Base-by-base conservation (phyloP, 2,113 vertebrate genomes). In the Phylloscopus whistleri region DNA sequence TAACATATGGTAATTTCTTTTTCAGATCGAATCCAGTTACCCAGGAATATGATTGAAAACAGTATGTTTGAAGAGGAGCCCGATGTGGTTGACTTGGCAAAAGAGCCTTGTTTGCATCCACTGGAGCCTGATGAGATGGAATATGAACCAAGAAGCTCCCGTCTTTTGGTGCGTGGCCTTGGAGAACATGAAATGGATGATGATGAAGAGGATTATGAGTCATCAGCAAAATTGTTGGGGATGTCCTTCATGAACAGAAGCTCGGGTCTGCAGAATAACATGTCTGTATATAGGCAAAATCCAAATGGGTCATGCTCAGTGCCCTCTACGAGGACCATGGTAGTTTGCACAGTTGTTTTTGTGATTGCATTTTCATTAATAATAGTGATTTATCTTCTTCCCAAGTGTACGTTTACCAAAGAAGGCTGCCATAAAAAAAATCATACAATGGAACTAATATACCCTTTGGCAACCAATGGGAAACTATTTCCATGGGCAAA, bases 41-140 rank as follows among this genome's bases (percentile, higher is more conserved):
- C 99, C 27, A 98, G 99, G 97, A 99, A 99, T 98, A 99, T 99
- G 99, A 99, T 99, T 96, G 99, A 99, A 98, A 99, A 99, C 98
- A 99, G 98, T 96, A 99, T 99, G 99, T 99, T 99, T 98, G 99
- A 99, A 91, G 99, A 99, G 96, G 99, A 99, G 85, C 99, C 99
- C 1, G 99, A 99, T 93, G 98, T 99, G 60, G 99, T 99, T 79
- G 99, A 99, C 97, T 98, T 99, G 96, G 99, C 99, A 69, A 99
- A 99, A 97, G 99, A 99, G 72, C 98, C 98, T 27, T 96, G 97
- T 90, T 97, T 98, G 55, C 99, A 99, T 95, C 99, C 99, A n/a
- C 97, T 99, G 66, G 99, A 99, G 83, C 99, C 99, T 8, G 99
- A 99, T 55, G 99, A 99, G 63, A 97, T 98, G 35, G 98, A 98